These are phyloP conservation scores for Melipona bicolor DNA, from an alignment of 2,888 invertebrate species.

Conservation along the genomic window DNA sequence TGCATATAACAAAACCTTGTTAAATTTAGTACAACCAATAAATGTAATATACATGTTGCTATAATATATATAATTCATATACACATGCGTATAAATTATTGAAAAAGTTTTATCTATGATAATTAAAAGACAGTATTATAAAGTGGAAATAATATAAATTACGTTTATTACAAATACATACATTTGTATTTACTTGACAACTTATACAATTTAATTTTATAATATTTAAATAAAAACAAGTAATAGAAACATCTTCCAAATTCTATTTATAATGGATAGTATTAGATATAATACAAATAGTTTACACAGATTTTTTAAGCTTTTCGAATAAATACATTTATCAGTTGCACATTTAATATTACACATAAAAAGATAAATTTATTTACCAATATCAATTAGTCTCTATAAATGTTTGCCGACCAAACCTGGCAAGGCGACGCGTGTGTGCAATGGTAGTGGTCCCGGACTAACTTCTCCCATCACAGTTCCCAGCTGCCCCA, in stretches of 20 bases:
- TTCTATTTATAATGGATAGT: slow-evolving; percentile 14
- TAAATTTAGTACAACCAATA: slow-evolving; percentile 55
- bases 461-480: slow-evolving; percentile 81
- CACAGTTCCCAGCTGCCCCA: slow-evolving; percentile 81
- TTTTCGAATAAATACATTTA: slow-evolving; percentile 61
- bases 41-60: slow-evolving; percentile 35
- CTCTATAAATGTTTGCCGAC: slow-evolving; percentile 86
- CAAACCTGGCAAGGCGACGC: slow-evolving; percentile 88
- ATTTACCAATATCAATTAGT: slow-evolving; percentile 62
- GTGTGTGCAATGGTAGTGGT: slow-evolving; percentile 87
- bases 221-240: slow-evolving; percentile 17
- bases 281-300: slow-evolving; percentile 20
- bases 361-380: slow-evolving; percentile 55
- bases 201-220: background rate
- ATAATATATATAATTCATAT: slow-evolving; percentile 17
- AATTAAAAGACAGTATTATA: slow-evolving; percentile 12
- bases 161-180: slow-evolving; percentile 11
- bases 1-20: slow-evolving; percentile 18
- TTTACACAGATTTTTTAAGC: slow-evolving; percentile 36
- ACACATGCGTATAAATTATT: slow-evolving; percentile 2
- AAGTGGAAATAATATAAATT: slow-evolving; percentile 18
- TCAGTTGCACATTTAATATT: slow-evolving; percentile 61
- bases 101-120: slow-evolving; percentile 6
- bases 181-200: slow-evolving; percentile 10
- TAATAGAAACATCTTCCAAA: slow-evolving; percentile 16